Evolutionary conservation across 2,888 invertebrate genomes (phyloP).

Genomic region (Tetanocera ferruginea): DNA sequence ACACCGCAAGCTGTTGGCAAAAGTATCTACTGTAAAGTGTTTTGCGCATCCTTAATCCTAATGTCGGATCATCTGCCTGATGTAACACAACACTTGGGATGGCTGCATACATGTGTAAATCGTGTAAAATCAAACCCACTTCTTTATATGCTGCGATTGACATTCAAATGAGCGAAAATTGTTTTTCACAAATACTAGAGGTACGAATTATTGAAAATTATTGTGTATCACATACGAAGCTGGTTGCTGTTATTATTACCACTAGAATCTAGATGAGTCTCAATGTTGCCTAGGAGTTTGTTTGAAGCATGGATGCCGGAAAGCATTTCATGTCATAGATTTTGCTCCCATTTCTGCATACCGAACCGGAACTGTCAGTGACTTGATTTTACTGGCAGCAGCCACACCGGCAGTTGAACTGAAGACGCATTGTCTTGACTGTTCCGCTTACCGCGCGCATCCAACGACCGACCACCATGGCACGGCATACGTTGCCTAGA

Average conservation of each 20-base stretch:
- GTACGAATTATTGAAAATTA: slow-evolving; percentile 23
- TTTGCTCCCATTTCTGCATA: slow-evolving; percentile 16
- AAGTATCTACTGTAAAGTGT: not conserved
- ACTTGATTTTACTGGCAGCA: not conserved
- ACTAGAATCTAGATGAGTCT: no score
- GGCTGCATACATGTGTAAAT: not conserved
- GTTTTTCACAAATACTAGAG: slow-evolving; percentile 16
- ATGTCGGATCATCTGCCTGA: not conserved
- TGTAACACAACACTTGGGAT: not conserved
- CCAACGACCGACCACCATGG: not conserved
- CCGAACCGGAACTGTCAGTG: slow-evolving; percentile 24
- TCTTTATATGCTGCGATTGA: not conserved
- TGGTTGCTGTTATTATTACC: slow-evolving; percentile 3
- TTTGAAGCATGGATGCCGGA: not conserved
- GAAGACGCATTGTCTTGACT: not conserved
- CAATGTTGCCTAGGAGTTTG: no score
- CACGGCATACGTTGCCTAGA: not conserved
- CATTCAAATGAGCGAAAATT: slow-evolving; percentile 26
- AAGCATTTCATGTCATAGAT: slow-evolving; percentile 14
- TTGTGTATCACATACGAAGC: slow-evolving; percentile 2
- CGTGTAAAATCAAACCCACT: slow-evolving; percentile 27
- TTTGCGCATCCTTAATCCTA: not conserved
- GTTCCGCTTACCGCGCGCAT: not conserved
- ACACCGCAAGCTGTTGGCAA: not conserved
- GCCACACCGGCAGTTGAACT: not conserved